These are phyloP conservation scores for Sprattus sprattus DNA, from an alignment of 2,113 vertebrate genomes.

Conservation along the genomic window DNA sequence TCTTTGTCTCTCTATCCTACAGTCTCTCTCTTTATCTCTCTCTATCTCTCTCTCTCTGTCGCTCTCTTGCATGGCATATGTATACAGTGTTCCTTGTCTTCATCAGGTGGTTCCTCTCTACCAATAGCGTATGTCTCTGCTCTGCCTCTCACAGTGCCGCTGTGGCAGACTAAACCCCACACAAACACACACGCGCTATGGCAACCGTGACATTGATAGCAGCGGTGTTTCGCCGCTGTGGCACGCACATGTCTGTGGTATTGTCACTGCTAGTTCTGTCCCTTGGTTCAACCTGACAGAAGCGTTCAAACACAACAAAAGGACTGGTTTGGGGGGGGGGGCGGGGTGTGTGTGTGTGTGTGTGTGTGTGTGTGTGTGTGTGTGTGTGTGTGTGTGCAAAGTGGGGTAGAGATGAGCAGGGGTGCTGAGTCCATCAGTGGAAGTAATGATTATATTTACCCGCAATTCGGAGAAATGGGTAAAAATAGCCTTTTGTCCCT, in stretches of 20 bases:
- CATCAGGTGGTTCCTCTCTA: too few relatives aligned
- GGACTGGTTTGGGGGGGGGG: background rate
- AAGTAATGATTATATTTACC: slow-evolving; percentile 25
- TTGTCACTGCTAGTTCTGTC: background rate
- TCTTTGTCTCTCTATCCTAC: too few relatives aligned
- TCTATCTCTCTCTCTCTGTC: background rate
- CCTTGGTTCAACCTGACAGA: background rate
- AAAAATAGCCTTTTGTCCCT: slow-evolving; percentile 29
- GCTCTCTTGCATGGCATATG: background rate
- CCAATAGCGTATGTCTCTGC: background rate
- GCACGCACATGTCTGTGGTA: background rate
- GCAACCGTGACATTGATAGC: background rate
- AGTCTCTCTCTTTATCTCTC: background rate
- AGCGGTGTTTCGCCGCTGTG: background rate
- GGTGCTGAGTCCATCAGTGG: background rate
- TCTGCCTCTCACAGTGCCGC: background rate
- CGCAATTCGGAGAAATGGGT: slow-evolving; percentile 1
- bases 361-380: background rate
- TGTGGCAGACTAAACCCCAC: background rate
- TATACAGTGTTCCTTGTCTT: background rate
- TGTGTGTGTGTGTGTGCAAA: background rate
- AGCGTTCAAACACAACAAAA: background rate
- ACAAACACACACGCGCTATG: background rate
- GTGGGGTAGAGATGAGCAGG: background rate
- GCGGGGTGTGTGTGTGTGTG: too few relatives aligned